Base-by-base conservation (phyloP, 2,888 invertebrate genomes). In the Watsonalla cultraria region DNA sequence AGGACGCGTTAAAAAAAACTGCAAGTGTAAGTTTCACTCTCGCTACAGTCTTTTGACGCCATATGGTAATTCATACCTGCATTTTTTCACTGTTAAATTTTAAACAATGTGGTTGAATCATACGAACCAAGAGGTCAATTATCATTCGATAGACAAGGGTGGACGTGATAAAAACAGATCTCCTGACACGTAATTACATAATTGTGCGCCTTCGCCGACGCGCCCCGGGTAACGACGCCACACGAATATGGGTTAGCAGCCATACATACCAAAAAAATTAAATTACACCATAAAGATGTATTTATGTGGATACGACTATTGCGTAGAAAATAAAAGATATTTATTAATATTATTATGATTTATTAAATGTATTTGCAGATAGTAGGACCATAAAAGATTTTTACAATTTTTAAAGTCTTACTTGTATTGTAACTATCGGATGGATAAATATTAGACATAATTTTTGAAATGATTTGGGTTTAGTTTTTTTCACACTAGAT, bases 131-230 rank as follows among this genome's bases (percentile, higher is more conserved):
- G 86, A 83, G 83, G 72, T 85, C 85, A 86, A 90, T 90, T 89
- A 90, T 86, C 79, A 78, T 79, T 73, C 76, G 74, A 88, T 90
- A 90, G 90, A 90, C 88, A 86, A 86, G 89, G 90, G 89, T 89
- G 84, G 88, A 90, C 87, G 89, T 89, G 90, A 88, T 90, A 90
- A 90, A 90, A 90, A 90, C 90, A 90, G 81, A 90, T 90, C 86
- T 87, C 74, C 86, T 90, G 89, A 90, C 90, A 89, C 89, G 75
- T 90, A 90, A 90, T 90, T 90, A 90, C 87, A 84, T 90, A 90
- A 90, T 90, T 89, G 90, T 75, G 87, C 79, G 79, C 82, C 86
- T 80, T 80, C 72, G 75, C 72, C 79, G 76, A 69, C 76, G 66
- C 72, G 80, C 84, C 83, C 78, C 76, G 77, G 80, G 81, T 85